Base-by-base conservation (phyloP, 2,797 vertebrate genomes). In the Pyrocephalus nanus region DNA sequence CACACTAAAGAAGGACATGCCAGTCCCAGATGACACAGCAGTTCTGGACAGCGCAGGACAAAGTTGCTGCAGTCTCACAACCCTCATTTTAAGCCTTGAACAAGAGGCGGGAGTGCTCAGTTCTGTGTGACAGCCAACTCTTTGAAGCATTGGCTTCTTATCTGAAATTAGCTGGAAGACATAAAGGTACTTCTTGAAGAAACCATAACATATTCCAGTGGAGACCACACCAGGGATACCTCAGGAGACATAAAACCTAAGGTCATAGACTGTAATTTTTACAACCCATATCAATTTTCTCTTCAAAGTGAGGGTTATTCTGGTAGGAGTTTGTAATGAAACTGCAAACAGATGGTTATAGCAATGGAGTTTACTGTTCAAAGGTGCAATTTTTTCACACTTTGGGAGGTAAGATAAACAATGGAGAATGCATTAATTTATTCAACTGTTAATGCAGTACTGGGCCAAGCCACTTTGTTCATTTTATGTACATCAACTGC, bases 401-500 rank as follows among this genome's bases (percentile, higher is more conserved):
- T 90, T 97, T 94, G 97, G 95, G 96, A 96, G 97, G 96, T 96
- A 97, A 97, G 97, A 95, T 88, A 97, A 98, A 98, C 97, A 97
- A 92, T 54, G 66, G 72, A 92, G 94, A 94, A 94, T 4, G 72
- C 74, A 93, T 94, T 93, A 92, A 86, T 93, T 94, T 97, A 96
- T 97, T 97, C 93, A 95, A 92, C 96, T 95, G 95, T 94, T 97
- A 95, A 88, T 88, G 81, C 83, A 96, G 96, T 67, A 94, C 79
- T 84, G 88, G 92, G 84, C 94, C 91, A 96, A 96, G 91, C 88
- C 92, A 95, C 94, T 95, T 92, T 88, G 84, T 94, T 96, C 90
- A 92, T 90, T 96, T 96, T 91, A 96, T 88, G 86, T 81, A 84
- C 42, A 94, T 94, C 94, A 92, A 94, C 94, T 96, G 93, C 88